Conservation (phyloP, 2,113 vertebrate genomes). For the Nycticryphes semicollaris region DNA sequence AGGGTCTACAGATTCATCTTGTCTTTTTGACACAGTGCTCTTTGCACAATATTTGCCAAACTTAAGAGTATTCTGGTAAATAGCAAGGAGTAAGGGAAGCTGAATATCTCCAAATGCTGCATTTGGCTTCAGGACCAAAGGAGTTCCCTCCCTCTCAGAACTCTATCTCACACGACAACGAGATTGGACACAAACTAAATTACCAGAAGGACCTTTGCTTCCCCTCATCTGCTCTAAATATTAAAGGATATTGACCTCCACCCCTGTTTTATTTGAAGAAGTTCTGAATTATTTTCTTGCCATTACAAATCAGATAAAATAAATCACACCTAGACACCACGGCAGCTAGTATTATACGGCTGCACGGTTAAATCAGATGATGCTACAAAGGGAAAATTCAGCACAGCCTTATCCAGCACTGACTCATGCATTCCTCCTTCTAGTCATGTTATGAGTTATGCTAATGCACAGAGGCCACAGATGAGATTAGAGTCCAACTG, state of each 20-base stretch:
- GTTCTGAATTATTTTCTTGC: constrained; percentile 24
- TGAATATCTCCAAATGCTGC: neutral
- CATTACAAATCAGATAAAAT: neutral
- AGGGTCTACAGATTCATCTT: neutral
- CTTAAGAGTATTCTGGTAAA: neutral
- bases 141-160: neutral
- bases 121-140: neutral
- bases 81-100: neutral
- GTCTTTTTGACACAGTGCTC: neutral
- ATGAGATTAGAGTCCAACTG: neutral
- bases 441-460: neutral
- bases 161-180: rapidly evolving
- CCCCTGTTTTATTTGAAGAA: neutral
- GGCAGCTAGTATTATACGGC: neutral
- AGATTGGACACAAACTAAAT: neutral
- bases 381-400: neutral
- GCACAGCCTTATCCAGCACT: neutral
- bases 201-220: neutral
- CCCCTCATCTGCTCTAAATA: neutral
- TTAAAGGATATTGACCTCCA: neutral
- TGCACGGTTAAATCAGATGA: neutral
- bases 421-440: neutral
- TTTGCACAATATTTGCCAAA: neutral
- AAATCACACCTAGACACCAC: neutral
- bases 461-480: neutral